Evolutionary conservation across 2,113 vertebrate genomes (phyloP).

Genomic region (Polyodon spathula): DNA sequence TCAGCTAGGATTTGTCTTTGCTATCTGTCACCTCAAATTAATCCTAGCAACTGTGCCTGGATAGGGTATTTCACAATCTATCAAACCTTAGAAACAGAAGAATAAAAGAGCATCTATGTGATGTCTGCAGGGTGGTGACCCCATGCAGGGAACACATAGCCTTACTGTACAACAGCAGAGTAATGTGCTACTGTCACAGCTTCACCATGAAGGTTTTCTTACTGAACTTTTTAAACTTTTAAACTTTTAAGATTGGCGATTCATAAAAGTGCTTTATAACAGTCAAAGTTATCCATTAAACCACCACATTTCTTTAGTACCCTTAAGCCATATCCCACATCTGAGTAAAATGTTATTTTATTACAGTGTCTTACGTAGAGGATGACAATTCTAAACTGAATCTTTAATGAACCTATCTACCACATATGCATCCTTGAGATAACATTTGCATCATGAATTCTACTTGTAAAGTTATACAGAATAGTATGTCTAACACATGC

Average conservation of each 20-base stretch:
- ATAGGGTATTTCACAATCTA: neutral
- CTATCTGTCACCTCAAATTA: neutral
- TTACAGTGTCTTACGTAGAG: neutral
- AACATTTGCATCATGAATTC: neutral
- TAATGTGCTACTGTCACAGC: neutral
- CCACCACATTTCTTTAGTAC: neutral
- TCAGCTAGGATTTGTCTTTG: neutral
- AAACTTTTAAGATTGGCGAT: neutral
- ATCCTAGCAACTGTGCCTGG: neutral
- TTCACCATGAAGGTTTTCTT: neutral
- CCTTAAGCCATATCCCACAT: neutral
- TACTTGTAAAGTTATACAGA: neutral
- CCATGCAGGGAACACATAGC: neutral
- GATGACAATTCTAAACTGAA: neutral
- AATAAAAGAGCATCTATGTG: neutral
- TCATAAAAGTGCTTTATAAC: neutral
- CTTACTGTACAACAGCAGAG: neutral
- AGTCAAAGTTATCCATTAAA: neutral
- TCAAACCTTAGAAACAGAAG: too few relatives aligned
- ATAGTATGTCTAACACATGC: neutral
- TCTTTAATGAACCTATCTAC: neutral
- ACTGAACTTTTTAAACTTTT: neutral
- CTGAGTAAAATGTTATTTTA: neutral
- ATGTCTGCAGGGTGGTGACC: neutral
- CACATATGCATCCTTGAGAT: neutral